Evolutionary conservation across 2,797 vertebrate species (phyloP), one percentile per base, ranked within the genome.

Genomic region (Melanotaenia nigrans): DNA sequence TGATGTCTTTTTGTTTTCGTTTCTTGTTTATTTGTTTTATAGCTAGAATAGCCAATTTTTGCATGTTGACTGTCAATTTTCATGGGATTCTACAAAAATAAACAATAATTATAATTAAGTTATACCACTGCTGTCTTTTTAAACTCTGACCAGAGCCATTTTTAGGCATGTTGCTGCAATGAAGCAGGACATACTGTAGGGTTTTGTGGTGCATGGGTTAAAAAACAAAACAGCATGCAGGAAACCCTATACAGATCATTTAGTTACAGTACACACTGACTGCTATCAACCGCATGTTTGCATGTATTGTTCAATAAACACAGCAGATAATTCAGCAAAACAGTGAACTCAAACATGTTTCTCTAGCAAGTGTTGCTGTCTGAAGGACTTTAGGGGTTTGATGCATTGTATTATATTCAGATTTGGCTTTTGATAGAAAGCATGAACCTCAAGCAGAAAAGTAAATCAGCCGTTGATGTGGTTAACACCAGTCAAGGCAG

Each of bases 401-500:
- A 47, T 83, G 66, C 63, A 33, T 1, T 4, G 11, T 7, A 35
- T 40, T 51, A 75, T 61, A 68, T 84, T 57, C 51, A 22, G 74
- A 72, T 68, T 35, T 53, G 65, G 73, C 77, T 81, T 84, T 74
- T 81, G 82, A 83, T 69, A 69, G 64, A 56, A 77, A 66, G 64
- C 61, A 61, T 73, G 71, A 76, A 87, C 81, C 75, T 35, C 18
- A 32, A 83, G 79, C 67, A 65, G 71, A 79, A 85, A 82, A 83
- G 75, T 87, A 78, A 88, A 72, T 87, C 83, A 87, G 80, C 81
- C 60, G 61, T 86, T 90, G 87, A 72, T 83, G 78, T 82, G 79
- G 82, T 91, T 90, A 86, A 88, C 78, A 87, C 86, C 45, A 47
- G 70, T 73, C 79, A 65, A 93, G 87, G 88, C 90, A 84, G 59